Percentiles rank a stretch among this genome's conserved stretches.
These are phyloP conservation scores for Percina caprodes DNA, from an alignment of 2,113 vertebrate genomes.

Conservation along the genomic window DNA sequence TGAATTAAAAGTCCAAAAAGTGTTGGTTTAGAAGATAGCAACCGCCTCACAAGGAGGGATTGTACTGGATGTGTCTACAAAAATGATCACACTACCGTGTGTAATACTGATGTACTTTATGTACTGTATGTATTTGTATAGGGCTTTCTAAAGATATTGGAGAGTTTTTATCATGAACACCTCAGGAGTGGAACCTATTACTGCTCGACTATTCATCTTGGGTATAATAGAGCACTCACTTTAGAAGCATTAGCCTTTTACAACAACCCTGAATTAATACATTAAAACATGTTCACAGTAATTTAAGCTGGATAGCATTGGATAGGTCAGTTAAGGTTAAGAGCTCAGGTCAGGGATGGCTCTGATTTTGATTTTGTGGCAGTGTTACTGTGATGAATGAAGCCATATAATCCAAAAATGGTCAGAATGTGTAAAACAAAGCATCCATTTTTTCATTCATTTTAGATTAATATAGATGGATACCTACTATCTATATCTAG, in stretches of 20 bases:
- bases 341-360: neutral
- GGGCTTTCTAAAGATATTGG: conserved; percentile 34
- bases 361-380: conserved; percentile 32
- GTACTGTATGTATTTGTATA: conserved; percentile 51
- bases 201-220: conserved; percentile 26
- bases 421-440: neutral
- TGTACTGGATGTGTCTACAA: conserved; percentile 9
- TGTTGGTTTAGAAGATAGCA: conserved; percentile 11
- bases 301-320: neutral
- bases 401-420: conserved; percentile 5
- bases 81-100: conserved; percentile 23
- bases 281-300: conserved; percentile 18
- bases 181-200: neutral
- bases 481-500: too few species aligned
- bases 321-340: neutral
- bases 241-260: conserved; percentile 26
- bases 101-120: conserved; percentile 28
- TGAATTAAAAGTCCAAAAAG: neutral
- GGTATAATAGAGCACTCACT: conserved; percentile 20
- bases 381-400: conserved; percentile 3
- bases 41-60: neutral
- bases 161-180: conserved; percentile 33
- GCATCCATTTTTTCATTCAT: conserved; percentile 12
- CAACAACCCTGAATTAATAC: conserved; percentile 7
- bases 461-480: conserved; percentile 1